Evolutionary conservation across 2,888 invertebrate genomes (phyloP).

Genomic region (Drosophila nr. fundita): DNA sequence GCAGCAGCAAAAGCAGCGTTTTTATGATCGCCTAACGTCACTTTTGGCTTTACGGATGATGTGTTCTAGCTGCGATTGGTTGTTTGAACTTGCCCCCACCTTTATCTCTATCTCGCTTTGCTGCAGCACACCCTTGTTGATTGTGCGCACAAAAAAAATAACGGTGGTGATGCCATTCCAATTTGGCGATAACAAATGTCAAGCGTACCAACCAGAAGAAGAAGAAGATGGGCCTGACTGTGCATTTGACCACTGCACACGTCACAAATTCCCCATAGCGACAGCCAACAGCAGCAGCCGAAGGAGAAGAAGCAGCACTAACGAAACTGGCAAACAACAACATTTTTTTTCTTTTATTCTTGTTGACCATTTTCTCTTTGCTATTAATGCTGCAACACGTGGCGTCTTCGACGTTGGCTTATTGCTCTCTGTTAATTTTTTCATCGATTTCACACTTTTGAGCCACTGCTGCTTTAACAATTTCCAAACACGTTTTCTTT

Average conservation of each 20-base stretch:
- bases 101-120: not conserved
- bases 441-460: slow-evolving; percentile 18
- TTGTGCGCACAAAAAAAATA: slow-evolving; percentile 58
- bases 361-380: slow-evolving; percentile 43
- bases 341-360: slow-evolving; percentile 17
- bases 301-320: slow-evolving; percentile 21
- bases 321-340: slow-evolving; percentile 28
- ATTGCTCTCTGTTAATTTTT: slow-evolving; percentile 25
- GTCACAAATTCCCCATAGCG: slow-evolving; percentile 38
- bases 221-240: slow-evolving; percentile 6
- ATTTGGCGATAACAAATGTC: slow-evolving; percentile 42
- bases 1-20: slow-evolving; percentile 34
- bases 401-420: slow-evolving; percentile 38
- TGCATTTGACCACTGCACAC: slow-evolving; percentile 38
- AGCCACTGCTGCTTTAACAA: slow-evolving; percentile 39
- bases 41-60: slow-evolving; percentile 56
- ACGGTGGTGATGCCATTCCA: slow-evolving; percentile 37
- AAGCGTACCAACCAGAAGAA: not conserved
- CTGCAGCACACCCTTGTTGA: slow-evolving; percentile 55
- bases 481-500: slow-evolving; percentile 27
- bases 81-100: slow-evolving; percentile 7
- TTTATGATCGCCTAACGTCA: slow-evolving; percentile 56
- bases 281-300: slow-evolving; percentile 10
- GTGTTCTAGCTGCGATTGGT: slow-evolving; percentile 74
- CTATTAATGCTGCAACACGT: slow-evolving; percentile 63